Conservation (phyloP, 2,797 vertebrate genomes). For the Spea hammondii region DNA sequence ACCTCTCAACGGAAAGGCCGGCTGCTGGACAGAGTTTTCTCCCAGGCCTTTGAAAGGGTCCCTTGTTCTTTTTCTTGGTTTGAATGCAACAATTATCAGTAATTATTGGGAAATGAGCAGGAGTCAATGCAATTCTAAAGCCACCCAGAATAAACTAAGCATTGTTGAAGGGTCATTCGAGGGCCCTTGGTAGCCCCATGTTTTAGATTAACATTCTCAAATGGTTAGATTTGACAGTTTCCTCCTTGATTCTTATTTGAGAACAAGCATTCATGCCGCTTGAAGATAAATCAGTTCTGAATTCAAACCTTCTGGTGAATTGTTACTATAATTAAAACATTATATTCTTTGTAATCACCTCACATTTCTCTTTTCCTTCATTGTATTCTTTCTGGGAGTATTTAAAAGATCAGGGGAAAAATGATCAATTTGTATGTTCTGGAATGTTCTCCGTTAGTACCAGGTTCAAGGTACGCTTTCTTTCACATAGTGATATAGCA, state of each 20-base stretch:
- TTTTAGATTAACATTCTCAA: slow-evolving; percentile 63
- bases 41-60: slow-evolving; percentile 62
- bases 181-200: slow-evolving; percentile 50
- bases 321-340: slow-evolving; percentile 48
- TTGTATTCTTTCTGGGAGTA: not conserved
- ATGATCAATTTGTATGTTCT: not conserved
- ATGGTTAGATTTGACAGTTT: slow-evolving; percentile 66
- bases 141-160: slow-evolving; percentile 68
- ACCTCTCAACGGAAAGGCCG: slow-evolving; percentile 67
- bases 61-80: slow-evolving; percentile 66
- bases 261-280: slow-evolving; percentile 52
- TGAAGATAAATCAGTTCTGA: slow-evolving; percentile 50
- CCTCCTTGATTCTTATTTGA: slow-evolving; percentile 54
- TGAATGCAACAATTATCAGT: slow-evolving; percentile 70
- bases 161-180: slow-evolving; percentile 60
- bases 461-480: no score
- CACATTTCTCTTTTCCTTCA: slow-evolving; percentile 33
- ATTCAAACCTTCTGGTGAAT: slow-evolving; percentile 48
- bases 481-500: no score
- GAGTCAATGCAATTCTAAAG: slow-evolving; percentile 67
- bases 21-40: slow-evolving; percentile 66
- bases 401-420: slow-evolving; percentile 10
- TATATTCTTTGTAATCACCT: slow-evolving; percentile 48
- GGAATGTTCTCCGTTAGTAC: not conserved
- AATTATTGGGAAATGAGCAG: slow-evolving; percentile 72